Conservation (phyloP, 1,140 invertebrate species). For the Lepidurus couesii region DNA sequence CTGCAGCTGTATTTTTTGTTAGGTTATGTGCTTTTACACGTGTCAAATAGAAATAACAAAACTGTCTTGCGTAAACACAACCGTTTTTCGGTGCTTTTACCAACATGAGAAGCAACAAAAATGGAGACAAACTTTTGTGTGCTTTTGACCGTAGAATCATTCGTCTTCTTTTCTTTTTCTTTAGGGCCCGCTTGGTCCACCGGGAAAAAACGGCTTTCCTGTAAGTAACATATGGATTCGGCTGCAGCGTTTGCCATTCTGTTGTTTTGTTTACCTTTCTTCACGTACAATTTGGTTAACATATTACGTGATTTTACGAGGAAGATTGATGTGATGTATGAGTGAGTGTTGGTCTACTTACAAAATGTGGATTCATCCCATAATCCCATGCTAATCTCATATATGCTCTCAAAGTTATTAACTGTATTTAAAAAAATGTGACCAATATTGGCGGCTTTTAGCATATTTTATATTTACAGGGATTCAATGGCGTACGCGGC, state of each 20-base stretch:
- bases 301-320: background rate
- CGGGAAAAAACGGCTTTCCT: conserved; percentile 83
- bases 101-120: background rate
- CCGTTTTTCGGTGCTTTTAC: no score
- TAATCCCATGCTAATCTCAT: no score
- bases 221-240: conserved; percentile 50
- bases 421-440: no score
- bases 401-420: no score
- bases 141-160: background rate
- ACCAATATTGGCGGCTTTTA: conserved; percentile 25
- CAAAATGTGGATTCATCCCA: background rate
- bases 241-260: background rate
- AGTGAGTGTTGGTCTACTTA: background rate
- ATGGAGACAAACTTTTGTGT: background rate
- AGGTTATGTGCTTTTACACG: background rate
- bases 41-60: conserved; percentile 1
- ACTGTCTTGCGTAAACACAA: background rate
- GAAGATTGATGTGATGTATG: background rate
- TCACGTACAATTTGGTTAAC: background rate
- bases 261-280: background rate
- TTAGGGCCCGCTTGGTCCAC: conserved; percentile 67
- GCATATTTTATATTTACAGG: conserved; percentile 47
- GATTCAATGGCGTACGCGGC: conserved; percentile 48
- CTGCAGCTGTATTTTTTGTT: conserved; percentile 11
- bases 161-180: conserved; percentile 38